Evolutionary conservation across 2,888 invertebrate genomes (phyloP).

Genomic region (Cantharis rustica): DNA sequence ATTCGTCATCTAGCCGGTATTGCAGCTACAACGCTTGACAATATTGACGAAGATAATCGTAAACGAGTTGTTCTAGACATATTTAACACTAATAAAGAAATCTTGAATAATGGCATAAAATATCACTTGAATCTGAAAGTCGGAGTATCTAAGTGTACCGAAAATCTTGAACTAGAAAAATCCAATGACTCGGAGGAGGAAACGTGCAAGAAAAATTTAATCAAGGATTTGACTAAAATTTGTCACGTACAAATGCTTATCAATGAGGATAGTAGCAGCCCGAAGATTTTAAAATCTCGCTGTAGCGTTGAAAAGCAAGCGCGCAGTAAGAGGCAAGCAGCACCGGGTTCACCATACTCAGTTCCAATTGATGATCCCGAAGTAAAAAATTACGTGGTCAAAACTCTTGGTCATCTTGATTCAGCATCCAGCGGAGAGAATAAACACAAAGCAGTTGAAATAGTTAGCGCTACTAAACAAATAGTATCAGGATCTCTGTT

Average conservation of each 20-base stretch:
- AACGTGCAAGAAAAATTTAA: slow-evolving; percentile 45
- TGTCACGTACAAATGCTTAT: slow-evolving; percentile 62
- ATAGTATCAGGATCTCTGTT: slow-evolving; percentile 63
- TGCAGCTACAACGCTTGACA: slow-evolving; percentile 57
- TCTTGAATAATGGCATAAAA: slow-evolving; percentile 49
- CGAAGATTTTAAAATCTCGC: slow-evolving; percentile 58
- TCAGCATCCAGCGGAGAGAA: slow-evolving; percentile 48
- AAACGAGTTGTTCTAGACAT: slow-evolving; percentile 58
- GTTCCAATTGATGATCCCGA: slow-evolving; percentile 33
- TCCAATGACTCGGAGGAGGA: slow-evolving; percentile 12
- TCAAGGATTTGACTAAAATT: slow-evolving; percentile 55
- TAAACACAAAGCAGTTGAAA: slow-evolving; percentile 45
- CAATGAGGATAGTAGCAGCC: slow-evolving; percentile 51
- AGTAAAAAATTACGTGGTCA: slow-evolving; percentile 36
- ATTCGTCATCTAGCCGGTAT: slow-evolving; percentile 56
- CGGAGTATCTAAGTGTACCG: slow-evolving; percentile 55
- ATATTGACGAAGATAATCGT: slow-evolving; percentile 58
- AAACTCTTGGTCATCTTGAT: slow-evolving; percentile 42
- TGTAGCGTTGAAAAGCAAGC: slow-evolving; percentile 54
- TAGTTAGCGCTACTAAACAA: slow-evolving; percentile 55
- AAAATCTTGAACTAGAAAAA: slow-evolving; percentile 33
- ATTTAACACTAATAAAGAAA: slow-evolving; percentile 53
- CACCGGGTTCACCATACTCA: neutral
- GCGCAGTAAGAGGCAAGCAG: neutral
- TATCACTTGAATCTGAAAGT: slow-evolving; percentile 56